Percentiles rank a stretch among this genome's conserved stretches.
Conservation (phyloP, 2,797 vertebrate genomes). For the Gila robusta region DNA sequence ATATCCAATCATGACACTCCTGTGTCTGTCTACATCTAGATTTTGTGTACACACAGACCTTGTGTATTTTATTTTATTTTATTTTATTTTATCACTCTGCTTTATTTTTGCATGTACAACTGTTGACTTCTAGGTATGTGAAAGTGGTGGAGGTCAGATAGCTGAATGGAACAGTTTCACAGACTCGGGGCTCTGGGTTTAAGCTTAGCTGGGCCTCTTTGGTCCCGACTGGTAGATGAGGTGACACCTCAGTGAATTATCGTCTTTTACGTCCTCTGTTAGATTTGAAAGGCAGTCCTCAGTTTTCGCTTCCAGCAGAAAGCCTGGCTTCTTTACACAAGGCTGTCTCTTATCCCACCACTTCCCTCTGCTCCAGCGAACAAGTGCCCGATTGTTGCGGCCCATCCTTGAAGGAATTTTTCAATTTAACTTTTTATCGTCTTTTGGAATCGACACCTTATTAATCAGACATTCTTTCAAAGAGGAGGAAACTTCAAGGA, state of each 20-base stretch:
- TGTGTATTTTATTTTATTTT: not conserved
- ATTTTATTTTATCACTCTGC: not conserved
- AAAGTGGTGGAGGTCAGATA: not conserved
- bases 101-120: not conserved
- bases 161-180: conserved; percentile 58
- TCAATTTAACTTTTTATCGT: conserved; percentile 74
- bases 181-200: conserved; percentile 62
- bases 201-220: conserved; percentile 16
- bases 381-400: conserved; percentile 74
- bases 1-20: not conserved
- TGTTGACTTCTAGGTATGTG: not conserved
- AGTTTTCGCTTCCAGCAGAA: conserved; percentile 57
- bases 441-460: conserved; percentile 72
- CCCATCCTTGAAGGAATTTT: conserved; percentile 73
- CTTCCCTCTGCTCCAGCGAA: conserved; percentile 46
- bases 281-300: conserved; percentile 68
- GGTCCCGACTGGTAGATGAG: conserved; percentile 46
- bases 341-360: conserved; percentile 25
- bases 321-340: conserved; percentile 35
- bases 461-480: conserved; percentile 68
- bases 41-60: not conserved
- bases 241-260: conserved; percentile 63
- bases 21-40: not conserved
- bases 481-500: conserved; percentile 31
- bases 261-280: conserved; percentile 68